Base-by-base conservation (phyloP, 2,888 invertebrate genomes). In the Gibbula magus region DNA sequence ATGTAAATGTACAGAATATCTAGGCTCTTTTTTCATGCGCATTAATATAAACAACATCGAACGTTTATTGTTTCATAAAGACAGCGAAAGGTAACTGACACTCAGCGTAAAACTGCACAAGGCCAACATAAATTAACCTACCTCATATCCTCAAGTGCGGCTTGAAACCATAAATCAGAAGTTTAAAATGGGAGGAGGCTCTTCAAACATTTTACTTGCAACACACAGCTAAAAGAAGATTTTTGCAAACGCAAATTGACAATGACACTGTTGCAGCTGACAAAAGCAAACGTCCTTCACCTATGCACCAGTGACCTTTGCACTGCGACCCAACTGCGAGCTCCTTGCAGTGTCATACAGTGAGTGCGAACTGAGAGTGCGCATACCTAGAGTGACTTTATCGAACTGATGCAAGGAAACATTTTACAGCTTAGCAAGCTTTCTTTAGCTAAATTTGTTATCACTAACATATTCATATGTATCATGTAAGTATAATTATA, bases 111-210 rank as follows among this genome's bases (percentile, higher is more conserved):
- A 4, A 10, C 45, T 45, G 10, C 45, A 45, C 45, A 45, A 25
- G 25, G 51, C 13, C 25, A 25, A 35, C 20, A 35, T 22, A 25
- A 20, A 52, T 10, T 67, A 51, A 80, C 84, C 81, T 75, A 84
- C 84, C 84, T 81, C 84, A 84, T 84, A 81, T 84, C 84, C 82
- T 82, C 79, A 45, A 79, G 56, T 81, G 51, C 39, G 70, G 45
- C 35, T 53, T 52, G 70, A 70, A 56, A 53, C 73, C 61, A 52
- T 77, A 20, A 45, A 81, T 82, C 82, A 82, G 81, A 82, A 75
- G 52, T 77, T 73, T 51, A 75, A 67, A 54, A 45, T 52, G 77
- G 81, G 76, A 54, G 75, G 77, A 51, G 78, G 80, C 73, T 79
- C 80, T 81, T 78, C 78, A 35, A 81, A 81, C 83, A 83, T 83